Percentiles rank a stretch among this genome's conserved stretches.
phyloP scores from a whole-genome alignment of 1,140 invertebrate species.

The Lepidotrigona ventralis region DNA sequence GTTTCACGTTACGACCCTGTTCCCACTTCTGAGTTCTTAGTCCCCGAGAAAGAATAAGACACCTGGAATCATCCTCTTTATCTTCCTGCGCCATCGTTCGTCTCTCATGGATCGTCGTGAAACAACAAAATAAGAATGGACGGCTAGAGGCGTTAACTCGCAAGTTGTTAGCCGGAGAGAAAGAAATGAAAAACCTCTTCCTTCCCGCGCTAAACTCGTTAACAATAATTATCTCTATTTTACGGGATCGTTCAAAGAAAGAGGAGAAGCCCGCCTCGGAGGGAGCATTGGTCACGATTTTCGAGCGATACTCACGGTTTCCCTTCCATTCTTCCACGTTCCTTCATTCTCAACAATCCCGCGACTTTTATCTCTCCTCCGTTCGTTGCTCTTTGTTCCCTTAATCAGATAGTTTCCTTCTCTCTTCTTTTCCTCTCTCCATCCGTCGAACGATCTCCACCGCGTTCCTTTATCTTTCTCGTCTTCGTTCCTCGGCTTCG shows the following conservation, averaged over 20 bases:
- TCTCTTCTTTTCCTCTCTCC: not conserved
- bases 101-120: not conserved
- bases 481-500: not conserved
- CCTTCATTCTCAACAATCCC: not conserved
- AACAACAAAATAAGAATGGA: constrained; percentile 19
- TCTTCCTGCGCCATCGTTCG: not conserved
- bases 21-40: constrained; percentile 9
- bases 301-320: not conserved
- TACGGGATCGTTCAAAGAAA: too few species aligned
- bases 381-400: not conserved
- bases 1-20: constrained; percentile 43
- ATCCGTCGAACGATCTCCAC: not conserved
- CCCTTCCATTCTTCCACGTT: not conserved
- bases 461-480: not conserved
- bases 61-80: constrained; percentile 32
- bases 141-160: not conserved
- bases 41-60: constrained; percentile 35
- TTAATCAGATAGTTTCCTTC: not conserved
- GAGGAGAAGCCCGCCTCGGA: too few species aligned
- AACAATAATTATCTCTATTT: not conserved
- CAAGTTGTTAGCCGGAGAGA: not conserved
- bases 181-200: not conserved
- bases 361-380: constrained; percentile 1
- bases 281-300: not conserved
- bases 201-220: not conserved